A percentile compares a stretch with the other conserved stretches of the same genome.
Conservation (phyloP, 1,140 invertebrate genomes). For the Drosophila sechellia region DNA sequence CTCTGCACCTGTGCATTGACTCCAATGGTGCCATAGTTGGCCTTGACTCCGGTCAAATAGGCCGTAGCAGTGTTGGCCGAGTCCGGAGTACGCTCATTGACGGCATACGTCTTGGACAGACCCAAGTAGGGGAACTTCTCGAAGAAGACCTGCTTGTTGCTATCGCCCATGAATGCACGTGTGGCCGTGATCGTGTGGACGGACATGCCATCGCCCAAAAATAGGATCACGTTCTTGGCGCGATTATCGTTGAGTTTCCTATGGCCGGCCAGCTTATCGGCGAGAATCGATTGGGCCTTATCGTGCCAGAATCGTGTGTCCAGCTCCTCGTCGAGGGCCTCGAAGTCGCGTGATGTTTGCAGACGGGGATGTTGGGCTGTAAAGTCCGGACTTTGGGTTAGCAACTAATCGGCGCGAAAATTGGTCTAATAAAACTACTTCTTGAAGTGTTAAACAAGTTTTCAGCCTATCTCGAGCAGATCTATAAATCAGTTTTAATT, state of each 20-base stretch:
- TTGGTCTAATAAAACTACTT: conserved; percentile 17
- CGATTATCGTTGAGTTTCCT: conserved; percentile 82
- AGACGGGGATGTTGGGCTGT: conserved; percentile 63
- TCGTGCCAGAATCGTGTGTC: conserved; percentile 68
- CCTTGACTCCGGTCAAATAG: conserved; percentile 93
- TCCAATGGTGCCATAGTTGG: conserved; percentile 90
- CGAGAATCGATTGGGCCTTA: conserved; percentile 71
- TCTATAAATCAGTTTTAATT: conserved; percentile 45
- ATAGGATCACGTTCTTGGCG: conserved; percentile 91
- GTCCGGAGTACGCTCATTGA: conserved; percentile 90
- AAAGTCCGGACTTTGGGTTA: conserved; percentile 38
- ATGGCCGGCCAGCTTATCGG: conserved; percentile 66
- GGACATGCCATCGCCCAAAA: conserved; percentile 93
- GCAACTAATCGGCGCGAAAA: conserved; percentile 33
- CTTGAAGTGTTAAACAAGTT: conserved; percentile 19
- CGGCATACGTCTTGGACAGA: conserved; percentile 91
- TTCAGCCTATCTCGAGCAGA: not conserved
- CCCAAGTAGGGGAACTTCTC: conserved; percentile 90
- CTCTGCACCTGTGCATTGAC: conserved; percentile 88
- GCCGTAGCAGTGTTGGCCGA: conserved; percentile 92
- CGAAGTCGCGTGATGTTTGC: conserved; percentile 54
- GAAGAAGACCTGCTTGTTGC: conserved; percentile 88
- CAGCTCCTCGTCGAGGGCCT: conserved; percentile 59
- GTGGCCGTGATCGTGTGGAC: conserved; percentile 90
- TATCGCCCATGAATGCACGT: conserved; percentile 88